Base-by-base conservation (phyloP, 2,797 vertebrate genomes). In the Bradypus variegatus region DNA sequence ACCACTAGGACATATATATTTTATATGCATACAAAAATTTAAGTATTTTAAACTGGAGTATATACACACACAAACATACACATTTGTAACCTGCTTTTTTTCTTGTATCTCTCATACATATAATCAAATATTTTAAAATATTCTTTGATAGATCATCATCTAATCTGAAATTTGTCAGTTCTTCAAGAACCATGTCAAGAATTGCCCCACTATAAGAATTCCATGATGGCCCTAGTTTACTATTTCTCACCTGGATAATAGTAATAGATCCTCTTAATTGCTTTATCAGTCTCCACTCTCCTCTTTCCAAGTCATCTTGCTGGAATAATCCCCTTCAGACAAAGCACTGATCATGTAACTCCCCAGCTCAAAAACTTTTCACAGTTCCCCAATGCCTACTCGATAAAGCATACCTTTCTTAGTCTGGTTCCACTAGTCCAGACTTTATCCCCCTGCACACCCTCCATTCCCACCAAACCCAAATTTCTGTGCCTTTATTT, bases 121-220 rank as follows among this genome's bases (percentile, higher is more conserved):
- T 38, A 72, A 89, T 83, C 38, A 73, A 27, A 62, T 86, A 90
- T 55, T 79, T 89, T 50, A 48, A 92, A 73, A 73, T 89, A 15
- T 13, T 77, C 65, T 93, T 72, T 50, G 72, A 31, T 50, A 15
- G 31, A 79, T 7, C 27, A 69, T 14, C 6, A n/a, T 67, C 87
- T 94, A 8, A 77, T 70, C 60, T 91, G 83, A 83, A 81, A 89
- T 38, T 76, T 82, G 85, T 1, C 48, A 88, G 0, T 89, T 92
- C 16, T 79, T 92, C 41, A 64, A 95, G 25, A 92, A 31, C 21
- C 31, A 55, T 9, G 13, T 36, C 64, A 91, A 80, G 14, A 92
- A 70, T 73, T 89, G 38, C 36, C 14, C 64, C 33, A 73, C 15
- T 27, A 12, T 23, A 78, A 89, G 64, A 41, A 83, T 72, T 78